phyloP scores from a whole-genome alignment of 2,113 vertebrate species.

The Phaetusa simplex region DNA sequence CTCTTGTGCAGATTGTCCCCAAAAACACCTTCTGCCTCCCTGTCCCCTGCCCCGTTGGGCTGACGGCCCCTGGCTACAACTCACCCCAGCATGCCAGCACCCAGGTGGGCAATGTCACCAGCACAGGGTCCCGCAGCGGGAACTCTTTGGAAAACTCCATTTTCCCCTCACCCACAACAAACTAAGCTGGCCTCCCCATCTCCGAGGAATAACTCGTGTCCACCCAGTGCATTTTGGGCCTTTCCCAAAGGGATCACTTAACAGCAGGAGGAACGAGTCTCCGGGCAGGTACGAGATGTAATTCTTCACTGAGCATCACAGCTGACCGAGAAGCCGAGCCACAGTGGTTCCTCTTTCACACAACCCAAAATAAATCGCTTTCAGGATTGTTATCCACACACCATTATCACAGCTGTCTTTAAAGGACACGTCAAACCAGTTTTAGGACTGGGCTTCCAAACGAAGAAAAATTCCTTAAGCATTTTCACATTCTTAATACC shows the following conservation, averaged over 20 bases:
- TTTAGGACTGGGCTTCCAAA: not conserved
- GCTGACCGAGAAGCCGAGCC: not conserved
- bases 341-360: not conserved
- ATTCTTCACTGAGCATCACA: not conserved
- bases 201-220: not conserved
- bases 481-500: not conserved
- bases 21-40: not conserved
- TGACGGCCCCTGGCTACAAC: not conserved
- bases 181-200: not conserved
- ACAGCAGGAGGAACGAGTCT: not conserved
- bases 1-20: too few relatives aligned
- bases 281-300: not conserved
- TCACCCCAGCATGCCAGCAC: not conserved
- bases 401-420: not conserved
- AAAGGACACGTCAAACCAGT: not conserved
- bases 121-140: accelerated
- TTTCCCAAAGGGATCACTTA: not conserved
- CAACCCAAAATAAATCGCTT: not conserved
- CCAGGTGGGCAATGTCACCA: accelerated
- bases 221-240: accelerated
- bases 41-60: accelerated
- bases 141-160: not conserved
- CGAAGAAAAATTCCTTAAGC: not conserved
- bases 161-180: accelerated
- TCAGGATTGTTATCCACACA: not conserved